These are phyloP conservation scores for Drosophila tropicalis DNA, from an alignment of 1,140 invertebrate species.

Conservation along the genomic window DNA sequence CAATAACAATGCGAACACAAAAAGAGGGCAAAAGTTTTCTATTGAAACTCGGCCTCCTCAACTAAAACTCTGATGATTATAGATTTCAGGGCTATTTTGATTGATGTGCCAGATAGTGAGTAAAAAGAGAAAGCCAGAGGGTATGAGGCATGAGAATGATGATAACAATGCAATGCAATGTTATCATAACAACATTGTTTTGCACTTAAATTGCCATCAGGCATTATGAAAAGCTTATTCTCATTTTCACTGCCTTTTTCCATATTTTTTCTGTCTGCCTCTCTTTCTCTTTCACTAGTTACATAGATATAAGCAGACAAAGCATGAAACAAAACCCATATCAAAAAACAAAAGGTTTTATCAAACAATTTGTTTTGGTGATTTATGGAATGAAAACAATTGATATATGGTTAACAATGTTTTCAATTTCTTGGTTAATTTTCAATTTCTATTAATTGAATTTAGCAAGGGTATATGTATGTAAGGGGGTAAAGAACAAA, in stretches of 20 bases:
- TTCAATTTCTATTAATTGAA: slow-evolving; percentile 53
- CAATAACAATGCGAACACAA: neutral
- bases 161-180: slow-evolving; percentile 36
- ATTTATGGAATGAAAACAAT: slow-evolving; percentile 31
- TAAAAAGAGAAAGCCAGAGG: neutral
- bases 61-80: slow-evolving; percentile 3
- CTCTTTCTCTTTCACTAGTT: slow-evolving; percentile 20
- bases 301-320: slow-evolving; percentile 35
- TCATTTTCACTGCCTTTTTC: slow-evolving; percentile 4
- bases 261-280: too few relatives aligned
- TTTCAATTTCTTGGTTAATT: slow-evolving; percentile 26
- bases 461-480: neutral
- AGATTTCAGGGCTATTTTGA: slow-evolving; percentile 29
- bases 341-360: slow-evolving; percentile 25
- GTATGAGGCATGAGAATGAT: neutral
- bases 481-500: neutral
- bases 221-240: slow-evolving; percentile 8
- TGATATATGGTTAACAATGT: slow-evolving; percentile 26
- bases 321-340: slow-evolving; percentile 12
- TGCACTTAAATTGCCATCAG: slow-evolving; percentile 62
- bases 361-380: slow-evolving; percentile 28
- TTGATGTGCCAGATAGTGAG: slow-evolving; percentile 25
- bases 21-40: neutral
- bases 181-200: slow-evolving; percentile 57
- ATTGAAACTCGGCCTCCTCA: neutral